Percentiles rank a stretch among this genome's conserved stretches.
phyloP scores from a whole-genome alignment of 1,140 invertebrate genomes.

The Sesamia nonagrioides region DNA sequence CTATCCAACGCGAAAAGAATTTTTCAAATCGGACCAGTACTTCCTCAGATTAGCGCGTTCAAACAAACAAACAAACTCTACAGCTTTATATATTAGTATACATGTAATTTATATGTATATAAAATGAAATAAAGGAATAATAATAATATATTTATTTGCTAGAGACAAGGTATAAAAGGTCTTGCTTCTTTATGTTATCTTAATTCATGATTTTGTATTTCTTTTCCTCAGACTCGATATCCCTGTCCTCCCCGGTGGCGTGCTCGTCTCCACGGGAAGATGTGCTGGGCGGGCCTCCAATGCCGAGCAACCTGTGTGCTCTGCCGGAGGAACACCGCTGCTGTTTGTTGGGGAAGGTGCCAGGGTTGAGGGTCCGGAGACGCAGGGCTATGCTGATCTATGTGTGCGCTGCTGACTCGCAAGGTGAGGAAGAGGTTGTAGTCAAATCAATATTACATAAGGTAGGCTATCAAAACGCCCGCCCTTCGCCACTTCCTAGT shows the following conservation, averaged over 20 bases:
- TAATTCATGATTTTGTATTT: not conserved
- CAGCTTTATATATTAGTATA: too few relatives aligned
- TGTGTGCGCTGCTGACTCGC: conserved; percentile 90
- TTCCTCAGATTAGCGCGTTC: too few relatives aligned
- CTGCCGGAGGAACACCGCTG: conserved; percentile 87
- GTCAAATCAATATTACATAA: too few relatives aligned
- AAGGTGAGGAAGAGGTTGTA: conserved; percentile 83
- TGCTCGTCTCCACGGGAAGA: conserved; percentile 82
- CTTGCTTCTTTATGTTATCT: not conserved
- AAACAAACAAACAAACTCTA: too few relatives aligned
- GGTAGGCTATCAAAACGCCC: too few relatives aligned
- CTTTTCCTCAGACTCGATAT: conserved; percentile 87
- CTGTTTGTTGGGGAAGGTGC: conserved; percentile 88
- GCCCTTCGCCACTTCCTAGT: too few relatives aligned
- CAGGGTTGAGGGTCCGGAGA: conserved; percentile 80
- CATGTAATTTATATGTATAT: too few relatives aligned
- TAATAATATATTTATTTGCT: too few relatives aligned
- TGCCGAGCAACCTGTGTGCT: conserved; percentile 81
- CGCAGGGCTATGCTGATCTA: conserved; percentile 90
- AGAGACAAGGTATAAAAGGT: too few relatives aligned
- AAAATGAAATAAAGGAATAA: too few relatives aligned
- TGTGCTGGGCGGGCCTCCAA: conserved; percentile 82
- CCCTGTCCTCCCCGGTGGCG: conserved; percentile 88
- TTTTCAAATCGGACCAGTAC: too few relatives aligned
- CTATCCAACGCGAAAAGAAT: too few relatives aligned